phyloP scores from a whole-genome alignment of 2,113 vertebrate species.

The Pelodiscus sinensis region DNA sequence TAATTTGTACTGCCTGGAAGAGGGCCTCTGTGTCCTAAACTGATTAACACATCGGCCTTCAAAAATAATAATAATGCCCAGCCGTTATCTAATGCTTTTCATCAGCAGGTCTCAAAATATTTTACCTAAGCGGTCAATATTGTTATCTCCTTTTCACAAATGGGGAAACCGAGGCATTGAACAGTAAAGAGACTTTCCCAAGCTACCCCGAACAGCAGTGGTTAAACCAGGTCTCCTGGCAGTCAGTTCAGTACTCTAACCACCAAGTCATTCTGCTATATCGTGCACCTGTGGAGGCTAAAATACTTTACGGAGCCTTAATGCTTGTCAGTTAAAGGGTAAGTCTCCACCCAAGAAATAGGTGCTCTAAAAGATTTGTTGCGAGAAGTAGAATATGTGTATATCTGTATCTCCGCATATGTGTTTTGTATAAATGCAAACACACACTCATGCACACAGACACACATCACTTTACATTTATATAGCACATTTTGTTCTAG shows the following conservation, averaged over 20 bases:
- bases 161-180: not conserved
- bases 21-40: not conserved
- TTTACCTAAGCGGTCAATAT: not conserved
- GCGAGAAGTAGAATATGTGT: not conserved
- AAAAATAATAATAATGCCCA: not conserved
- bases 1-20: not conserved
- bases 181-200: not conserved
- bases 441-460: not conserved
- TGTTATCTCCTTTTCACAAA: not conserved
- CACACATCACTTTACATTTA: not conserved
- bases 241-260: not conserved
- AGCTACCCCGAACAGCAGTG: not conserved
- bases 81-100: not conserved
- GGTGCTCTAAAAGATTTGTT: not conserved
- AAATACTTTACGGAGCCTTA: not conserved
- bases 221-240: not conserved
- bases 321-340: not conserved
- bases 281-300: not conserved
- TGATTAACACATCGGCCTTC: not conserved
- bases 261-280: not conserved
- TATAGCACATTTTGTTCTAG: not conserved
- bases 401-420: not conserved
- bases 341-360: not conserved
- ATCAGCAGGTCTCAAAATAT: not conserved
- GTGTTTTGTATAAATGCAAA: not conserved